Evolutionary conservation across 1,140 invertebrate species (phyloP), one percentile per base, ranked within the genome.

Genomic region (Monochamus saltuarius): DNA sequence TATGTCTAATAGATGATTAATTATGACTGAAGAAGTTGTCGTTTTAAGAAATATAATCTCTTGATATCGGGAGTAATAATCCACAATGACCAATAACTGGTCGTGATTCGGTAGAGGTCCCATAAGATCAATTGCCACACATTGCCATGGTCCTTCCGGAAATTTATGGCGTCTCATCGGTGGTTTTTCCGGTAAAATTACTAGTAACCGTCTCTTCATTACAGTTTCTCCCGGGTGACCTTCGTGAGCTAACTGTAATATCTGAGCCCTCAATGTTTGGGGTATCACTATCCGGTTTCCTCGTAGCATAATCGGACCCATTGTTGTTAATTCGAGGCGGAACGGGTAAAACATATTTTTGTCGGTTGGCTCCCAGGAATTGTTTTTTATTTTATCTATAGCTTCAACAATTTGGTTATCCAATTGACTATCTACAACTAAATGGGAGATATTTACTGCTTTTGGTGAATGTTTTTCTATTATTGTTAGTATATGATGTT

Each of bases 161-260:
- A 73, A 58, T 39, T 40, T 39, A n/a, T 66, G 67, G 43, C 67
- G 55, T 14, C 40, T 40, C 56, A 72, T 60, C 9, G 67, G 64
- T 37, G 55, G 14, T 45, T 45, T 56, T 36, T 61, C 16, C 14
- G 62, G 59, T 11, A 42, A 39, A 7, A 22, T 11, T 7, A 61
- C 54, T 9, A 64, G 11, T 37, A 57, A 11, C 11, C 69, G 57
- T 42, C 61, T 50, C 56, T 77, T 77, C 58, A 74, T 77, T 19
- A 67, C 69, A 0, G 59, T 65, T 34, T 67, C 63, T 8, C 70
- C 73, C 10, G 66, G 60, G 40, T 76, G 72, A 19, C 68, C 68
- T 61, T 72, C 73, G 59, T 76, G 72, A 9, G 72, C 60, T n/a
- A 68, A 38, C 39, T 71, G 46, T 37, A 77, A 40, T 7, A 61